Conservation (phyloP, 2,797 vertebrate species). For the Lophotriccus pileatus region DNA sequence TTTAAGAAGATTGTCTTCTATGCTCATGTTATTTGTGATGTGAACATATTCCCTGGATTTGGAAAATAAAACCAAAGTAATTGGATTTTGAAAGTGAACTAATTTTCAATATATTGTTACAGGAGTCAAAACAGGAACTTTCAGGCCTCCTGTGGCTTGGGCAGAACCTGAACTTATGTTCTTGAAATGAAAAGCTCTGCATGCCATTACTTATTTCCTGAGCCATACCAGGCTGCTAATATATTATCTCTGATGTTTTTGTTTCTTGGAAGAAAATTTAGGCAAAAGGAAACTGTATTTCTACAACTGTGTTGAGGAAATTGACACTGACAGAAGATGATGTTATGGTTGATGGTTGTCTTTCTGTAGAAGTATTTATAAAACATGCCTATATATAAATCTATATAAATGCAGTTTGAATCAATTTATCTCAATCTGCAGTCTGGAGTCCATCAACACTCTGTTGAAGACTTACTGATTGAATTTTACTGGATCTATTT, state of each 20-base stretch:
- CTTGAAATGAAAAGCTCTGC: conserved; percentile 13
- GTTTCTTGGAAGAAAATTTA: background rate
- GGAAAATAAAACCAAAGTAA: background rate
- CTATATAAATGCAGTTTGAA: background rate
- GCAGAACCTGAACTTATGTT: background rate
- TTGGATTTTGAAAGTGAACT: background rate
- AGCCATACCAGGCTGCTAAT: background rate
- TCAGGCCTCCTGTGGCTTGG: background rate
- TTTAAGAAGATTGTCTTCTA: background rate
- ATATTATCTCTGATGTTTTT: background rate
- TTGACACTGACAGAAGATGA: background rate
- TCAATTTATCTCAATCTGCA: background rate
- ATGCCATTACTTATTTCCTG: background rate
- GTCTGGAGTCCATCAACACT: background rate
- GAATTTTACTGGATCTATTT: background rate
- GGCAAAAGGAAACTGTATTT: background rate
- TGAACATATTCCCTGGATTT: background rate
- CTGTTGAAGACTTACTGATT: background rate
- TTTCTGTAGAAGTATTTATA: background rate
- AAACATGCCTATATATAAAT: background rate
- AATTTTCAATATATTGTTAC: background rate
- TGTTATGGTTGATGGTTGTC: background rate
- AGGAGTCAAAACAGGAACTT: background rate
- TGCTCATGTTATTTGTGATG: background rate
- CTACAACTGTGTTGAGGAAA: background rate